phyloP scores from a whole-genome alignment of 2,888 invertebrate species.

The Agelastica alni region DNA sequence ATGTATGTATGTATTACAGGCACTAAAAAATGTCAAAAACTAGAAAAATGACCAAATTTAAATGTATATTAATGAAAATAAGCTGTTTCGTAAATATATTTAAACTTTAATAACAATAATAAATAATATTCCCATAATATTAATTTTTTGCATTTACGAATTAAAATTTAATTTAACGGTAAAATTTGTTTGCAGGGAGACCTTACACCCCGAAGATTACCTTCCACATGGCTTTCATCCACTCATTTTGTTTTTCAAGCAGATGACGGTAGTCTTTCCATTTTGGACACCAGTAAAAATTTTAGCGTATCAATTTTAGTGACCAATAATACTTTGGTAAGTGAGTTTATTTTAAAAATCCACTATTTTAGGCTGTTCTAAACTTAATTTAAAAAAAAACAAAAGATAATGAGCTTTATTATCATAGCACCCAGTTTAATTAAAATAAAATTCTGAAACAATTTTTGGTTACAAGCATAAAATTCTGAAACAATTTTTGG shows the following conservation, averaged over 20 bases:
- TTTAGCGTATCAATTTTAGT: constrained; percentile 75
- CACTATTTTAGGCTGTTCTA: background rate
- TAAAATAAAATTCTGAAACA: background rate
- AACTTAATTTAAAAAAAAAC: background rate
- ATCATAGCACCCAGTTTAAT: background rate
- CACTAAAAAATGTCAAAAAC: too few species aligned
- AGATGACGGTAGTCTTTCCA: constrained; percentile 82
- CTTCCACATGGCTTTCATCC: constrained; percentile 80
- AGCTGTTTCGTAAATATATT: too few species aligned
- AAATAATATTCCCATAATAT: too few species aligned
- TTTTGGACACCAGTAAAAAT: constrained; percentile 79
- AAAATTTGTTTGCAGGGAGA: constrained; percentile 50
- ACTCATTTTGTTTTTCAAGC: constrained; percentile 85
- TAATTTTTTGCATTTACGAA: too few species aligned
- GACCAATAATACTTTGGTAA: constrained; percentile 84
- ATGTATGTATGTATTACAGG: too few species aligned
- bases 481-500: too few species aligned
- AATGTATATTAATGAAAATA: too few species aligned
- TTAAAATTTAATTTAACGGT: too few species aligned
- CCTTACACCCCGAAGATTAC: constrained; percentile 60
- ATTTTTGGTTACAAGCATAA: too few species aligned
- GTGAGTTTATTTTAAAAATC: constrained; percentile 48
- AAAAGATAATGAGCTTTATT: background rate
- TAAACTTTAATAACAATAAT: too few species aligned
- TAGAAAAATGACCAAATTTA: too few species aligned